A percentile compares a stretch with the other conserved stretches of the same genome.
phyloP scores from a whole-genome alignment of 2,113 vertebrate species.

The Lagenorhynchus albirostris region DNA sequence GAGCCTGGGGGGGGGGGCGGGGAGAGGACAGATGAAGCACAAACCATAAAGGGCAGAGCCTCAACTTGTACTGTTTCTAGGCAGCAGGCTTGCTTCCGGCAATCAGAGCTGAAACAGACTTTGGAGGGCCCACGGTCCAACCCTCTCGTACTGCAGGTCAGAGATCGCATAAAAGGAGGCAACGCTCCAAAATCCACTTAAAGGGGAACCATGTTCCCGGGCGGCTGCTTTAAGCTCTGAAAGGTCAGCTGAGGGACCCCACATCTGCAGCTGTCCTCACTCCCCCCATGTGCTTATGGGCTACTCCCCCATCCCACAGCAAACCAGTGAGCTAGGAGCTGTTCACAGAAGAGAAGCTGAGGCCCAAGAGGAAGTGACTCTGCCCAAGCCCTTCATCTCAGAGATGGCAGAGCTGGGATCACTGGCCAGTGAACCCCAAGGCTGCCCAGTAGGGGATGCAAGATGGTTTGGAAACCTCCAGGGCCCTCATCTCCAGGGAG shows the following conservation, averaged over 20 bases:
- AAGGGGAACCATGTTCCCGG: neutral
- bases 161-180: fast-evolving
- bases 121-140: fast-evolving
- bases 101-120: neutral
- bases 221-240: neutral
- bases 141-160: fast-evolving
- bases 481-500: neutral
- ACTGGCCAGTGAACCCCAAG: fast-evolving
- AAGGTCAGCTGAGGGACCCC: neutral
- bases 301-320: too few species aligned
- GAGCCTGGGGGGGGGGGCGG: neutral
- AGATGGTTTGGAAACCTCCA: neutral
- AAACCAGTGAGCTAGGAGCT: fast-evolving
- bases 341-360: neutral
- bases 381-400: neutral
- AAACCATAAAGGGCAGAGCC: neutral
- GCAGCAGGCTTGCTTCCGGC: neutral
- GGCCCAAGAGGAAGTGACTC: neutral
- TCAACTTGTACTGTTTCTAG: fast-evolving
- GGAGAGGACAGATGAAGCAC: fast-evolving
- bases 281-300: fast-evolving
- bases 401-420: neutral
- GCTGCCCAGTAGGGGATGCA: fast-evolving
- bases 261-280: fast-evolving
- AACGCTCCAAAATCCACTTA: fast-evolving